Evolutionary conservation across 2,113 vertebrate species (phyloP).

Genomic region (Tupaia chinensis): DNA sequence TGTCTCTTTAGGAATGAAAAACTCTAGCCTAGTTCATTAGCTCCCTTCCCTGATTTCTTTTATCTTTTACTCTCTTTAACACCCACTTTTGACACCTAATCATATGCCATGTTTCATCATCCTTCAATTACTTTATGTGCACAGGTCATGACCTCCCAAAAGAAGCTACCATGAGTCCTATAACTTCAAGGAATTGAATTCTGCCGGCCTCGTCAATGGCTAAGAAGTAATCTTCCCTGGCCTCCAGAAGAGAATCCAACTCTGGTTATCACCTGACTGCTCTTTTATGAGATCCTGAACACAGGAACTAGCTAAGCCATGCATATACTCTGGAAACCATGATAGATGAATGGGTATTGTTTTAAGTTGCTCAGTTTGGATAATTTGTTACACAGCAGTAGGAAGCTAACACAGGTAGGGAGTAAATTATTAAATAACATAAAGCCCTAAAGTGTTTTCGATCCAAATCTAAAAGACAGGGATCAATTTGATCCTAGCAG

Average conservation of each 20-base stretch:
- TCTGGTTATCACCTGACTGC: not conserved
- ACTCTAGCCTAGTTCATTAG: not conserved
- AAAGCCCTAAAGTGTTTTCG: not conserved
- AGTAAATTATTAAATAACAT: not conserved
- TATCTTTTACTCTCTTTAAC: constrained; percentile 12
- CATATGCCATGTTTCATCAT: constrained; percentile 31
- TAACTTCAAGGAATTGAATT: not conserved
- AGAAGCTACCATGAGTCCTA: not conserved
- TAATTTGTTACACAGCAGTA: not conserved
- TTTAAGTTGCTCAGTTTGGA: not conserved
- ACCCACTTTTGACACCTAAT: constrained; percentile 25
- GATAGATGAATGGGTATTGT: not conserved
- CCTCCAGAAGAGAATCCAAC: not conserved
- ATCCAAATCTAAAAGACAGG: not conserved
- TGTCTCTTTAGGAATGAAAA: constrained; percentile 54
- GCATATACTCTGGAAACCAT: not conserved
- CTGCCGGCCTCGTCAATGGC: not conserved
- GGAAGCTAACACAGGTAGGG: not conserved
- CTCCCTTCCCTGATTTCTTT: constrained; percentile 18
- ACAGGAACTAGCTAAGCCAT: not conserved
- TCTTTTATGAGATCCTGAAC: not conserved
- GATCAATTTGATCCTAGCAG: not conserved
- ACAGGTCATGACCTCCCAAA: constrained; percentile 32
- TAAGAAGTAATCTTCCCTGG: not conserved
- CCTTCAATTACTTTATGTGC: constrained; percentile 53